Evolutionary conservation across 2,797 vertebrate species (phyloP), one percentile per base, ranked within the genome.

Genomic region (Enteromius paludinosus): DNA sequence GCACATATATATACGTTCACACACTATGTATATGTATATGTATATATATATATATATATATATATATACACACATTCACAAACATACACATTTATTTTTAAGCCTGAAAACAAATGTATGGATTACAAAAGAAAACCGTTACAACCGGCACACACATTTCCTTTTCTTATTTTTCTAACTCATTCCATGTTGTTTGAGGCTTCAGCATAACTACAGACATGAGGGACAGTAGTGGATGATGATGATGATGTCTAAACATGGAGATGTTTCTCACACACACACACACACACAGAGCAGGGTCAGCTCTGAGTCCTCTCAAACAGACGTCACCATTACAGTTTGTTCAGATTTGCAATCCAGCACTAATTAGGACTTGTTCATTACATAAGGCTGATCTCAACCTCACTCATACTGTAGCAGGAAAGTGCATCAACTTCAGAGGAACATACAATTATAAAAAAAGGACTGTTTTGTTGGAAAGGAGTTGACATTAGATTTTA

Each of bases 91-190:
- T 38, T 38, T 45, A 17, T 45, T 45, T 49, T 52, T 28, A 52
- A 72, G 17, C 28, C 33, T 6, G 52, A 49, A 71, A 10, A n/a
- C 11, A 35, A 49, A 73, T 52, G 28, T n/a, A 52, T 72, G 25
- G 8, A 72, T 33, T 2, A 54, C 3, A 33, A n/a, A 72, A 35
- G 1, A 12, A 52, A 10, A 3, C 3, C 4, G 1, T 71, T 49
- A 1, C 43, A 64, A 79, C 54, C 23, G 1, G 28, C 14, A 43
- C 52, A 35, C 5, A 8, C 23, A 65, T 56, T 70, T 33, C 11
- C 28, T 78, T 84, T 83, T 82, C 78, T 45, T 87, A 33, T 85
- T 78, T 85, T 87, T 88, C 12, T 83, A 66, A 85, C 41, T 81
- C 23, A 59, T 75, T 84, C 45, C 23, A 81, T 74, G 82, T 73